Conservation (phyloP, 2,113 vertebrate genomes). For the Elaphurus davidianus region DNA sequence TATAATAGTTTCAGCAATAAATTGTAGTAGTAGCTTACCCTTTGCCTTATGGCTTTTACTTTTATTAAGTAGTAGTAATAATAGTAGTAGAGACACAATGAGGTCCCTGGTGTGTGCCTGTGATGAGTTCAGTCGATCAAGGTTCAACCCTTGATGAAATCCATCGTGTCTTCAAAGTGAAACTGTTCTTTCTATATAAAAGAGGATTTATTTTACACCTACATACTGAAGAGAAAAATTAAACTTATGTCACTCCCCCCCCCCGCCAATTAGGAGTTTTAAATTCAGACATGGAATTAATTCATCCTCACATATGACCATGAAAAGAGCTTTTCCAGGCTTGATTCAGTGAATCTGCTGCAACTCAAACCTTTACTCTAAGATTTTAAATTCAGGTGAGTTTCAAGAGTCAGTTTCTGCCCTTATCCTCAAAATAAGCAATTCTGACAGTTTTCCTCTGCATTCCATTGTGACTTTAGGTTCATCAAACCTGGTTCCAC, state of each 20-base stretch:
- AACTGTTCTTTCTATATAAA: neutral
- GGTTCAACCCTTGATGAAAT: neutral
- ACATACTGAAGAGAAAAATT: conserved; percentile 46
- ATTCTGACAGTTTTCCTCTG: neutral
- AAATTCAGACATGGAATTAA: neutral
- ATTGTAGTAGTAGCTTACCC: neutral
- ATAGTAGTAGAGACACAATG: neutral
- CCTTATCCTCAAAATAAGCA: neutral
- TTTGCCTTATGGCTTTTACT: neutral
- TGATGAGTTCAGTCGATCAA: neutral
- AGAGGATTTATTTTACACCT: neutral
- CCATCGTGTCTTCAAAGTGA: neutral
- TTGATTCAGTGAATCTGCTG: neutral
- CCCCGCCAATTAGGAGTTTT: neutral
- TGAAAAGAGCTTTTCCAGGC: neutral
- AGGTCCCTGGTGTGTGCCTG: neutral
- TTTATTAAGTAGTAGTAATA: neutral
- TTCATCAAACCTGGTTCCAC: neutral
- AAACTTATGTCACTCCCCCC: neutral
- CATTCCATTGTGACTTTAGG: neutral
- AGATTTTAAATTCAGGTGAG: neutral
- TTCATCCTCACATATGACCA: neutral
- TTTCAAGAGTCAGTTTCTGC: neutral
- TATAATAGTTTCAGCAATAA: conserved; percentile 33
- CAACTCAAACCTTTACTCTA: neutral